phyloP scores from a whole-genome alignment of 2,113 vertebrate genomes.

The Bos javanicus region DNA sequence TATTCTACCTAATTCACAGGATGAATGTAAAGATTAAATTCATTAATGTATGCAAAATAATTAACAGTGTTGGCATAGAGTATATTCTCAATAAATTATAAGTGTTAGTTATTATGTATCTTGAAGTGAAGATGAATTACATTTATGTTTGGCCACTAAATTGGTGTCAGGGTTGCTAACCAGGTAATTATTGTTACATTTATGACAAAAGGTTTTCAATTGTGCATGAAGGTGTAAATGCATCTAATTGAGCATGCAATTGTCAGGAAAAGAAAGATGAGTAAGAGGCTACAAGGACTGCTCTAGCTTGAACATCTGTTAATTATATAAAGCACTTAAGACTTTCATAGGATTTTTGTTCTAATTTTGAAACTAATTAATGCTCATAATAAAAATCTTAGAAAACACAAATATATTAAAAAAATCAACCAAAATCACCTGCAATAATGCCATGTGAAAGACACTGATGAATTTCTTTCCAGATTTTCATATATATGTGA shows the following conservation, averaged over 20 bases:
- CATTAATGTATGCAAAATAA: neutral
- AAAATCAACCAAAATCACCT: neutral
- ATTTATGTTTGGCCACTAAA: neutral
- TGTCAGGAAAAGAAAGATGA: neutral
- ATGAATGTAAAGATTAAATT: neutral
- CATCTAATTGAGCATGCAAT: neutral
- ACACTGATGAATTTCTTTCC: neutral
- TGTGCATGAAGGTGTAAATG: neutral
- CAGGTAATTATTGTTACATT: neutral
- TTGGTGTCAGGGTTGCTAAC: neutral
- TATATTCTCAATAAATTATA: neutral
- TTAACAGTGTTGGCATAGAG: neutral
- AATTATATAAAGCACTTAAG: neutral
- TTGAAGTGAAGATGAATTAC: neutral
- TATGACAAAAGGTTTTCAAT: neutral
- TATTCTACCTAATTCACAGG: neutral
- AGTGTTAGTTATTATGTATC: neutral
- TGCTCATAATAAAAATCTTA: neutral
- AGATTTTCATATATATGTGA: neutral
- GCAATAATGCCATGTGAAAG: neutral
- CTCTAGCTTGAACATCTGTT: neutral
- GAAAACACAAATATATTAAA: neutral
- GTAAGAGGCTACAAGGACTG: neutral
- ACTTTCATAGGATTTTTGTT: neutral
- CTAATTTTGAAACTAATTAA: slow-evolving; percentile 7